Base-by-base conservation (phyloP, 2,113 vertebrate species). In the Madoqua kirkii region DNA sequence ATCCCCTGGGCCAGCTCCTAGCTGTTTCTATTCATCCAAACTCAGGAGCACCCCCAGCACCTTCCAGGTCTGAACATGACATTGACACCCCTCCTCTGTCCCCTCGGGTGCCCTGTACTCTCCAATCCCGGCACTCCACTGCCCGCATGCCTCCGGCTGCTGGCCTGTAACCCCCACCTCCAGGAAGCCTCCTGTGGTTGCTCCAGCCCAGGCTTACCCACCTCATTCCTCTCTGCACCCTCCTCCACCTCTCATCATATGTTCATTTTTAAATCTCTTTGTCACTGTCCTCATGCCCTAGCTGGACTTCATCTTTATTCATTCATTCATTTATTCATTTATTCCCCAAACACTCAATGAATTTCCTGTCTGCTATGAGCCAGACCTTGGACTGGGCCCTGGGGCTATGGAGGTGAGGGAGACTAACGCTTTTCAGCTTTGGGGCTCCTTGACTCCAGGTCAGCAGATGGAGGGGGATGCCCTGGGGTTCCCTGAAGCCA, bases 51-150 rank as follows among this genome's bases (percentile, higher is more conserved):
- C 3, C 23, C 3, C n/a, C 3, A 19, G 45, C 59, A 12, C 27
- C 40, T 36, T 62, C 33, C 25, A 43, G 12, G 23, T 87, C 48
- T 84, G 62, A 25, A 23, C 31, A 21, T 60, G 40, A 76, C 40
- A 23, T 10, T 17, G 29, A 13, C 25, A 40, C 5, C 52, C 19
- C 29, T 52, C 21, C 55, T 45, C 31, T 19, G 13, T 33, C 43
- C 33, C n/a, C 60, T 33, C 0, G 0, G 31, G 16, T 6, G 25
- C 48, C n/a, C 33, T 62, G 13, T 16, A 5, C 48, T 60, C 71
- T 23, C 67, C 31, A 17, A 1, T 19, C 45, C 13, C 0, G 0
- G 48, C 8, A 12, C 82, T 74, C 9, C 0, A 6, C 40, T 8
- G 3, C 71, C 14, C 4, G 13, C 29, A 33, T 21, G 19, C 57